A percentile compares a stretch with the other conserved stretches of the same genome.
These are phyloP conservation scores for Anhinga anhinga DNA, from an alignment of 2,113 vertebrate species.

Conservation along the genomic window DNA sequence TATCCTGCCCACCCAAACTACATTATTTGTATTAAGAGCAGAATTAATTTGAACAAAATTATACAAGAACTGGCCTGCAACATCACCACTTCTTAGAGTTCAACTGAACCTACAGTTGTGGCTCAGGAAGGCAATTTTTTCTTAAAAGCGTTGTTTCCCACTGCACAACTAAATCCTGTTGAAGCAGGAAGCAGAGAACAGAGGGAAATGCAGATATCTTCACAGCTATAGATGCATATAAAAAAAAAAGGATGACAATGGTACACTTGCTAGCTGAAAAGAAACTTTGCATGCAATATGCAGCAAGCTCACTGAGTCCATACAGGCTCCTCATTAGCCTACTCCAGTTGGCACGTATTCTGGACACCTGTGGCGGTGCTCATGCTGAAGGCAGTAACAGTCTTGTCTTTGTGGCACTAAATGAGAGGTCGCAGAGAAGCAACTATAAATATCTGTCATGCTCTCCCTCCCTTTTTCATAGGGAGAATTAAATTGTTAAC, in stretches of 20 bases:
- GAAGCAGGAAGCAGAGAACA: not conserved
- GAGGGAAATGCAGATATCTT: not conserved
- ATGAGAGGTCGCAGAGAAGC: not conserved
- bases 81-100: not conserved
- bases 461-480: not conserved
- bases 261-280: not conserved
- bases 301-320: not conserved
- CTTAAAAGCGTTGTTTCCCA: not conserved
- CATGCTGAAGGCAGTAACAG: not conserved
- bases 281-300: not conserved
- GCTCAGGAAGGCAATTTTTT: not conserved
- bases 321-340: not conserved
- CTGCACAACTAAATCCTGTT: not conserved
- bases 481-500: constrained; percentile 37
- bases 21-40: not conserved
- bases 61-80: not conserved
- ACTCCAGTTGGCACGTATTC: fast-evolving
- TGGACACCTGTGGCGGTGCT: not conserved
- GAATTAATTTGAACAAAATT: not conserved
- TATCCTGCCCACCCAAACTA: not conserved
- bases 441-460: not conserved
- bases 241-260: not conserved
- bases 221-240: not conserved
- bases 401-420: not conserved
- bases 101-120: not conserved